Evolutionary conservation across 1,140 invertebrate species (phyloP).

Genomic region (Drosophila ficusphila): DNA sequence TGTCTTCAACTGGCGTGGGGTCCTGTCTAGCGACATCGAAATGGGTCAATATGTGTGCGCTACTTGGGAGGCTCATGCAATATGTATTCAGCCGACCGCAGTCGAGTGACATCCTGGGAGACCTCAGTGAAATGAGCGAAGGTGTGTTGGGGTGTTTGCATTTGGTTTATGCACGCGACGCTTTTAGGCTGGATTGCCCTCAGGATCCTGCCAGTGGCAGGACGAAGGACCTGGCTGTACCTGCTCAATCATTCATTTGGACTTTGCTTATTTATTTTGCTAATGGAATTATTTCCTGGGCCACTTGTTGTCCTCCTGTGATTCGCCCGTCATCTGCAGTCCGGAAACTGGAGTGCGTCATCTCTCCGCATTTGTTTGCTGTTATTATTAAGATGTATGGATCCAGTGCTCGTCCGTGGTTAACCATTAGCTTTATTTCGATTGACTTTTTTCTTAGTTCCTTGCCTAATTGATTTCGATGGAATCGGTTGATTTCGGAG

Average conservation of each 20-base stretch:
- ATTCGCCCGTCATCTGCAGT: slow-evolving; percentile 6
- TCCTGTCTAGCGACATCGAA: slow-evolving; percentile 56
- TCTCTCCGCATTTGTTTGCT: slow-evolving; percentile 41
- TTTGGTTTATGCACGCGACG: slow-evolving; percentile 61
- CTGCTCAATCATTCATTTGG: slow-evolving; percentile 77
- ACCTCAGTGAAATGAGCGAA: slow-evolving; percentile 16
- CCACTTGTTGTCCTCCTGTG: not conserved
- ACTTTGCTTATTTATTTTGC: slow-evolving; percentile 77
- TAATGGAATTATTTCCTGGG: slow-evolving; percentile 76
- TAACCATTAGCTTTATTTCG: slow-evolving; percentile 24
- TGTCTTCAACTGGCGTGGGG: slow-evolving; percentile 12
- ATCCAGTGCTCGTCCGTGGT: slow-evolving; percentile 46
- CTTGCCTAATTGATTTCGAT: slow-evolving; percentile 52
- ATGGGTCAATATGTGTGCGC: slow-evolving; percentile 63
- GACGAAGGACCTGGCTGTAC: not conserved
- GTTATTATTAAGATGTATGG: not conserved
- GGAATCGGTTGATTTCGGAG: slow-evolving; percentile 12
- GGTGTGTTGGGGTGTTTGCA: slow-evolving; percentile 39
- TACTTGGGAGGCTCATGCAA: slow-evolving; percentile 62
- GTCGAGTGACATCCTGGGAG: slow-evolving; percentile 67
- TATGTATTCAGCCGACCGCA: slow-evolving; percentile 59
- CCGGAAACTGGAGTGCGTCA: slow-evolving; percentile 24
- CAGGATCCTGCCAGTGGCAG: slow-evolving; percentile 15
- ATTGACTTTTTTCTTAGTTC: not conserved
- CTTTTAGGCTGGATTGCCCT: slow-evolving; percentile 34